These are phyloP conservation scores for Dicerorhinus sumatrensis DNA, from an alignment of 2,113 vertebrate species.

Conservation along the genomic window DNA sequence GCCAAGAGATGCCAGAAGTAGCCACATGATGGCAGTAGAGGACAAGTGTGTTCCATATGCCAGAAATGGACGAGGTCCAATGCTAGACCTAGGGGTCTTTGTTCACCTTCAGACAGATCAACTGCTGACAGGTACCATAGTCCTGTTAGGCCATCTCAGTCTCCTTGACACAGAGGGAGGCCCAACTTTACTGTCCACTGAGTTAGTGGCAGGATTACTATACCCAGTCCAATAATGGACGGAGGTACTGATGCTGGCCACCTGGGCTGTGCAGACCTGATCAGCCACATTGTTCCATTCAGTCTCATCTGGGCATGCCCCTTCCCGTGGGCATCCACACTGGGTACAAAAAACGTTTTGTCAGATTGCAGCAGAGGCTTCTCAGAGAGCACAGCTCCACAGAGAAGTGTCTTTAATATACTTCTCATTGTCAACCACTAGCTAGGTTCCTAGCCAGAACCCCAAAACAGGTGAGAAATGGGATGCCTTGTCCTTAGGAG, in stretches of 20 bases:
- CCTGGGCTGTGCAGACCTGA: rapidly evolving
- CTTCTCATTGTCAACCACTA: not conserved
- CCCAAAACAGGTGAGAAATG: not conserved
- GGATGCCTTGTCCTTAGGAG: not conserved
- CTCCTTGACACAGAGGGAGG: not conserved
- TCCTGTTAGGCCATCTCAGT: rapidly evolving
- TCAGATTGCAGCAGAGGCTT: too few relatives aligned
- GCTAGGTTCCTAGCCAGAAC: too few relatives aligned
- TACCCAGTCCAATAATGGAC: too few relatives aligned
- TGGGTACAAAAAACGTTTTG: not conserved
- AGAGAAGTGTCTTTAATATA: not conserved
- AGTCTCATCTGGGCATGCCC: too few relatives aligned
- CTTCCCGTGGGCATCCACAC: too few relatives aligned
- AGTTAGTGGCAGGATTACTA: not conserved
- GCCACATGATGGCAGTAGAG: slow-evolving; percentile 49
- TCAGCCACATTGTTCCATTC: not conserved
- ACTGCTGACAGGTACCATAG: not conserved
- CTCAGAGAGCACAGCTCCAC: not conserved
- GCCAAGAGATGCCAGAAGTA: not conserved
- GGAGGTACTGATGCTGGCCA: too few relatives aligned
- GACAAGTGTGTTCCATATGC: not conserved
- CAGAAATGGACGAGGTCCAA: rapidly evolving
- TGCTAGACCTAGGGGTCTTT: not conserved
- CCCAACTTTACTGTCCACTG: not conserved
- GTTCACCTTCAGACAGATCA: not conserved